phyloP scores from a whole-genome alignment of 2,113 vertebrate species.

The Erpornis zantholeuca region DNA sequence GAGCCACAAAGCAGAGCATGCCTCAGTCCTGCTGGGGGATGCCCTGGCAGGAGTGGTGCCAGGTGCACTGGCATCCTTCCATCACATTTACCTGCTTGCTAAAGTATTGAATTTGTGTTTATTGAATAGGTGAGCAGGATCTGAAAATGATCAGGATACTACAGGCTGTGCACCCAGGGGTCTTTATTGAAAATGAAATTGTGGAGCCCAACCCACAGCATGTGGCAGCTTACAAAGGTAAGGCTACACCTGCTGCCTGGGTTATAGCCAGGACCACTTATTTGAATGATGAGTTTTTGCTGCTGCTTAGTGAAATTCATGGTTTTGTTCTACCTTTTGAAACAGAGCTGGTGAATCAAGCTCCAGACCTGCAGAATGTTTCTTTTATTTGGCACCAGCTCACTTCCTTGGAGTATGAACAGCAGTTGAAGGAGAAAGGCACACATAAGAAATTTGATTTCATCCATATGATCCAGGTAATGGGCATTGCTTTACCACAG shows the following conservation, averaged over 20 bases:
- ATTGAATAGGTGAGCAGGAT: constrained; percentile 77
- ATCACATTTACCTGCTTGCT: background rate
- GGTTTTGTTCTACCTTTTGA: background rate
- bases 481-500: background rate
- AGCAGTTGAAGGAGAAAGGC: constrained; percentile 32
- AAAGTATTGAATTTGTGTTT: background rate
- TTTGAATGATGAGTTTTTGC: background rate
- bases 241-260: background rate
- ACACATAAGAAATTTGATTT: constrained; percentile 58
- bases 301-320: background rate
- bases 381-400: constrained; percentile 66
- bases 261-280: rapidly evolving
- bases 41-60: background rate
- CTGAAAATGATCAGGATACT: constrained; percentile 80
- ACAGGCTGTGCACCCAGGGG: constrained; percentile 71
- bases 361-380: constrained; percentile 48
- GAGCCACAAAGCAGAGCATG: background rate
- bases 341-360: constrained; percentile 51
- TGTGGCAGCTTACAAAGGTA: constrained; percentile 79
- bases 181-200: constrained; percentile 77
- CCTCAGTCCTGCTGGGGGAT: background rate
- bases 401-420: constrained; percentile 42
- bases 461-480: constrained; percentile 72
- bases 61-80: background rate
- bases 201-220: constrained; percentile 82